These are phyloP conservation scores for Bucorvus abyssinicus DNA, from an alignment of 2,797 vertebrate genomes.

Conservation along the genomic window DNA sequence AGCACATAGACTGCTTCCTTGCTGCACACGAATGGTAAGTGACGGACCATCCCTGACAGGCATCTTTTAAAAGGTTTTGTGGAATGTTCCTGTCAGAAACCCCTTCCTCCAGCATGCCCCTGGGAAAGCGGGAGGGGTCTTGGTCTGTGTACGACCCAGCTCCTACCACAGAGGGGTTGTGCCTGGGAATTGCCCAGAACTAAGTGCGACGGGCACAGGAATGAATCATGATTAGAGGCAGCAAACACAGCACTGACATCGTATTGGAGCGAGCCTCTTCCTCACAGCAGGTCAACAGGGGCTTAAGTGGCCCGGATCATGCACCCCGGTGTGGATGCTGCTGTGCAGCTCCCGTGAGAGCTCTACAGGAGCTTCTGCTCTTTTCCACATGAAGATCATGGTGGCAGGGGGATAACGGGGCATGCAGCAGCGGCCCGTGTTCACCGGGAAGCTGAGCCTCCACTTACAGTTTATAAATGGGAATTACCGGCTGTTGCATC, in stretches of 20 bases:
- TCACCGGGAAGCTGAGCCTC: background rate
- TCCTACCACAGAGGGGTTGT: background rate
- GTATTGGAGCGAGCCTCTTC: background rate
- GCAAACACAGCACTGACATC: background rate
- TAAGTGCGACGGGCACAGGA: background rate
- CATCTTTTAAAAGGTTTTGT: background rate
- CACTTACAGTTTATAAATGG: background rate
- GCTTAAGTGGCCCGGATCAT: background rate
- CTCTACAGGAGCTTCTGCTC: background rate
- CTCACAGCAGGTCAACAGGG: background rate
- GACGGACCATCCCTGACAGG: background rate
- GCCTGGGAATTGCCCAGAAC: background rate
- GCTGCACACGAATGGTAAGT: background rate
- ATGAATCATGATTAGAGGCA: background rate
- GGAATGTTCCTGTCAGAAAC: background rate
- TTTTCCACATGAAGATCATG: background rate
- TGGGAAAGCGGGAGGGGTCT: background rate
- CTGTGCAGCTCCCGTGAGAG: background rate
- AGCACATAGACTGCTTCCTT: background rate
- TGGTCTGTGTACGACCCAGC: fast-evolving
- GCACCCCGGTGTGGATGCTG: no score
- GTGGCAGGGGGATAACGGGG: background rate
- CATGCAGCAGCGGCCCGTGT: no score
- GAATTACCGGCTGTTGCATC: background rate
- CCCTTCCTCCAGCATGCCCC: background rate